Evolutionary conservation across 2,113 vertebrate species (phyloP).

Genomic region (Patagioenas fasciata): DNA sequence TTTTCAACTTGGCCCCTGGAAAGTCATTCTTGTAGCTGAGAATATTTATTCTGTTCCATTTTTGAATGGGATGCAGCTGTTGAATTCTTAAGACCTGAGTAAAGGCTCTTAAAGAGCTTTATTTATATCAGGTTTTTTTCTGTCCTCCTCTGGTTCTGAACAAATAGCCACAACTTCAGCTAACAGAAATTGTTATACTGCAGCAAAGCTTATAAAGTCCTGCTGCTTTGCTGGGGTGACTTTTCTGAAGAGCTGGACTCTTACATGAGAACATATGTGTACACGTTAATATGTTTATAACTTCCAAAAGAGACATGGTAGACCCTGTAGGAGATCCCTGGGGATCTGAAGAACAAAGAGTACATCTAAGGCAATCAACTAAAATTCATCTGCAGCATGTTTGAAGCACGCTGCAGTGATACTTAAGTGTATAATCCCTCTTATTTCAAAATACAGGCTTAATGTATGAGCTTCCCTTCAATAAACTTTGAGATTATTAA

Average conservation of each 20-base stretch:
- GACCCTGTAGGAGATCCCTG: background rate
- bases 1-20: constrained; percentile 7
- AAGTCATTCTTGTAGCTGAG: background rate
- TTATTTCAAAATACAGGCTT: background rate
- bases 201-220: background rate
- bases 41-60: constrained; percentile 32
- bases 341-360: background rate
- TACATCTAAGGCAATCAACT: rapidly evolving
- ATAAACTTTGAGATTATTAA: background rate
- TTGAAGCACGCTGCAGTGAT: background rate
- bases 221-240: background rate
- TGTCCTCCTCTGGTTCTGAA: background rate
- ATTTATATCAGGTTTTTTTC: background rate
- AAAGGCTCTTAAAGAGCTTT: constrained; percentile 31
- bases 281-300: background rate
- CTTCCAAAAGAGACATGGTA: background rate
- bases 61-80: constrained; percentile 64
- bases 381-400: background rate
- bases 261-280: background rate
- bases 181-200: background rate
- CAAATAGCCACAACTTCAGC: constrained; percentile 5
- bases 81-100: constrained; percentile 56
- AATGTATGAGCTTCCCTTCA: background rate
- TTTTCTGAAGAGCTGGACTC: background rate
- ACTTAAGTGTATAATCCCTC: background rate